Conservation (phyloP, 64 coral and sea anemone genomes). For the Porites australiensis region DNA sequence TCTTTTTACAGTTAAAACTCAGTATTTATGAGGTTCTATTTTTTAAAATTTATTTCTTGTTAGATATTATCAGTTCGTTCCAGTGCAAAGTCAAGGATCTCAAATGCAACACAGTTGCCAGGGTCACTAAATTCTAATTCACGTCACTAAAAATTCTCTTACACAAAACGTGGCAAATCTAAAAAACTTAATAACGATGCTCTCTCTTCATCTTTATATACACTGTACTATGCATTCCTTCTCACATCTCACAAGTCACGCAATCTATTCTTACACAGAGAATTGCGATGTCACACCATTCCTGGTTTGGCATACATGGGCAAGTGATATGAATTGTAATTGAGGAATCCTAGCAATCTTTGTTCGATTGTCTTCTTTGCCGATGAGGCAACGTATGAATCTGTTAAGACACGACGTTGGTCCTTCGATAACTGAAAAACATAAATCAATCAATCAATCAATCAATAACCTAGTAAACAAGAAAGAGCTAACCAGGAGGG, state of each 20-base stretch:
- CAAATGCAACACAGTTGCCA: background rate
- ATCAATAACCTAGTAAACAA: no score
- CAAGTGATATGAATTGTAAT: constrained; percentile 90
- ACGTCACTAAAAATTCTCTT: background rate
- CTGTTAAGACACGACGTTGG: constrained; percentile 72
- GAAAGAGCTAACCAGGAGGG: no score
- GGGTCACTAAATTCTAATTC: background rate
- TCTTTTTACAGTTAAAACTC: no score
- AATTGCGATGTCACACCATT: constrained; percentile 68
- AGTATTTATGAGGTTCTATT: no score
- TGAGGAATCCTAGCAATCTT: constrained; percentile 88
- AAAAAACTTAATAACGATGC: no score
- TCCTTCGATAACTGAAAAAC: constrained; percentile 79
- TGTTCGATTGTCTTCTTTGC: constrained; percentile 88
- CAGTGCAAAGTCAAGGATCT: background rate
- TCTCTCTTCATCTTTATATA: background rate
- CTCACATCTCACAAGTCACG: background rate
- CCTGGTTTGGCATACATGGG: constrained; percentile 97
- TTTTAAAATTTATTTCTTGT: background rate
- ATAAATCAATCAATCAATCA: no score
- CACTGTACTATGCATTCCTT: background rate
- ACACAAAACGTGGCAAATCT: background rate
- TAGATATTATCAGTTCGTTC: background rate
- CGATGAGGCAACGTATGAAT: constrained; percentile 76
- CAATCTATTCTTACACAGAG: background rate